phyloP scores from a whole-genome alignment of 2,888 invertebrate species.

The Hydrotaea diabolus region DNA sequence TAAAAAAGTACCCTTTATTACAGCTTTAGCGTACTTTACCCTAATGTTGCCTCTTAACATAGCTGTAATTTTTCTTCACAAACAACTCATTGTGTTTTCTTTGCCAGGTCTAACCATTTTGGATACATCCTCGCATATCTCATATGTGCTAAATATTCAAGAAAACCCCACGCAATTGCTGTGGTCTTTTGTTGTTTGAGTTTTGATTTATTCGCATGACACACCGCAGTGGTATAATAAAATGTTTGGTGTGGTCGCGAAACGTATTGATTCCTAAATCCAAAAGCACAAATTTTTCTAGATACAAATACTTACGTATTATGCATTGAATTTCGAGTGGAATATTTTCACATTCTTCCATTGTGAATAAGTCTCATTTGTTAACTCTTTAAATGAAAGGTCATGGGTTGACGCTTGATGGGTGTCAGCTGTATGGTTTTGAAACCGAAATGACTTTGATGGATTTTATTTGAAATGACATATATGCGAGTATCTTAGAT shows the following conservation, averaged over 20 bases:
- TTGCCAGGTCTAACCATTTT: too few relatives aligned
- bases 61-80: too few relatives aligned
- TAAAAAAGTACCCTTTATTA: too few relatives aligned
- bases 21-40: too few relatives aligned
- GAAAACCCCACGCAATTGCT: constrained; percentile 12
- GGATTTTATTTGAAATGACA: not conserved
- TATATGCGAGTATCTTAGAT: too few relatives aligned
- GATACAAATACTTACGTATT: not conserved
- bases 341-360: not conserved
- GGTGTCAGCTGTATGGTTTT: not conserved
- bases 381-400: too few relatives aligned
- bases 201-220: not conserved
- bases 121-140: too few relatives aligned
- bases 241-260: not conserved
- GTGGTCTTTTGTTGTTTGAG: not conserved
- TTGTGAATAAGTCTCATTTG: too few relatives aligned
- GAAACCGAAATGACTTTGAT: not conserved
- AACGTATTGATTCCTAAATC: not conserved
- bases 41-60: too few relatives aligned
- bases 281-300: too few relatives aligned
- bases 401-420: not conserved
- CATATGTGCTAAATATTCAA: not conserved
- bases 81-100: too few relatives aligned
- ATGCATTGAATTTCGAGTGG: not conserved
- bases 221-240: not conserved